Evolutionary conservation across 1,140 invertebrate genomes (phyloP), one percentile per base, ranked within the genome.

Genomic region (Pemphigus obesinymphae): DNA sequence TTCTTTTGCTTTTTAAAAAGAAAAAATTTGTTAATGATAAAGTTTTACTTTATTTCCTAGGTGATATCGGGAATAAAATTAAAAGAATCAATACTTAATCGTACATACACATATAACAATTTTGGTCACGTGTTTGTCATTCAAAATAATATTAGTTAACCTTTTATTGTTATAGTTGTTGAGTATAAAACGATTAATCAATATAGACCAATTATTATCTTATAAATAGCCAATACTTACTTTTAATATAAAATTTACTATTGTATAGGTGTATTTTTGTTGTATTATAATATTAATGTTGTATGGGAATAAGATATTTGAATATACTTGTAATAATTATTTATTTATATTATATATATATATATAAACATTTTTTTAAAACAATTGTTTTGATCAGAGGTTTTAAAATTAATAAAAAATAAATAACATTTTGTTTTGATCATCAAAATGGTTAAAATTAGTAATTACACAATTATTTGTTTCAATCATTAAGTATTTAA

Each of bases 41-140:
- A 45, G 13, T 45, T 45, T 45, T 11, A 45, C 5, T 76, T 76
- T 75, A 13, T 55, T 37, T 37, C 37, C 37, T 61, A 80, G 75
- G 23, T 80, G 20, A 80, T 80, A 26, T 80, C 75, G 0, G 75
- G 75, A 20, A 80, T 80, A 26, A 80, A 80, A 61, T 5, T 80
- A 29, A 80, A 80, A 31, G 75, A 80, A 61, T 43, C 23, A n/a
- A 58, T 80, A 40, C 53, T 80, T 1, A 80, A 80, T 20, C 50
- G 75, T 17, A 61, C 55, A 29, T 80, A 80, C 37, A 45, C 53
- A 20, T 80, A 80, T 37, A 61, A 80, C 17, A 80, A 80, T 37
- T 80, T 80, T 61, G 75, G 75, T 17, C 75, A 80, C 61, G 75
- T 80, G 0, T 80, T 80, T 61, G 75, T 80, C 0, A 31, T 55